Base-by-base conservation (phyloP, 2,888 invertebrate species). In the Coecobrya sp. region DNA sequence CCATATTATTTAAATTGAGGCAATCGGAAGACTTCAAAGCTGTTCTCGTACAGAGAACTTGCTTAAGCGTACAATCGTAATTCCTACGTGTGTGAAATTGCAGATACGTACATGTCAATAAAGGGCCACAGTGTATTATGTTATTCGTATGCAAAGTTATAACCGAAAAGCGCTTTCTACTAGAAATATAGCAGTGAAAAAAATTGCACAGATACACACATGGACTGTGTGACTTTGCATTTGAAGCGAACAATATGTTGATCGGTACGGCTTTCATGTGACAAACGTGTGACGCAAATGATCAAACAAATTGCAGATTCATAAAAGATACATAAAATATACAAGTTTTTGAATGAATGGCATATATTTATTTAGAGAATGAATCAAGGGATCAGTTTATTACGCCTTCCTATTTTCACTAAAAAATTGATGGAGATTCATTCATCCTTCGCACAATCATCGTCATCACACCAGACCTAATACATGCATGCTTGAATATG, bases 401-500 rank as follows among this genome's bases (percentile, higher is more conserved):
- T 19, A 59, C 5, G 22, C 16, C 11, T 65, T 8, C 65, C 27
- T n/a, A 30, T 30, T 68, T 30, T 30, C 36, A 30, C 16, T 0
- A 68, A 16, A 68, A 68, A 30, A 30, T 70, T 42, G 30, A 70
- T n/a, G 30, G n/a, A 36, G 30, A 4, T 62, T 10, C 36, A 42
- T 8, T 70, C 42, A 68, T 16, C 62, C 62, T 49, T 1, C 49
- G 13, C 10, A 49, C 49, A 49, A 25, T 55, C 13, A 49, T 55
- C 13, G n/a, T 25, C 22, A 62, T 22, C 22, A 22, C 22, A 22
- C 19, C 25, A 10, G 7, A 5, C 13, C 3, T 2, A 76, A 7
- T 85, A 19, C 25, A 68, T 30, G 68, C 52, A 70, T 52, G 86
- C 73, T 65, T 27, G 49, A 81, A 19, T 81, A 55, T 55, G 59